A percentile compares a stretch with the other conserved stretches of the same genome.
phyloP scores from a whole-genome alignment of 2,888 invertebrate species.

The Nemapogon koenigi region DNA sequence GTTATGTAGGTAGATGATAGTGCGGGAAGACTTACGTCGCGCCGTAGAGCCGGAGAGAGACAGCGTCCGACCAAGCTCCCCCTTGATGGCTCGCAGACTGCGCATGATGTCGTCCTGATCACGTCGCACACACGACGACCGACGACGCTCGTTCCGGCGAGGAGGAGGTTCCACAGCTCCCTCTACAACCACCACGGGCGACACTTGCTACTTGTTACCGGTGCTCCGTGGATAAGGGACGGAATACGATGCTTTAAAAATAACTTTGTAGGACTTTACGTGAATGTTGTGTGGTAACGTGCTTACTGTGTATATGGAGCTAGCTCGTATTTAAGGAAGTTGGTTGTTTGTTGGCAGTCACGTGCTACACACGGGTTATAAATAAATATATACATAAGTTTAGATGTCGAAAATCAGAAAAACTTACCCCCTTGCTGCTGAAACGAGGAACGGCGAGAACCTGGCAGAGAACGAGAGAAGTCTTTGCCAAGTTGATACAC shows the following conservation, averaged over 20 bases:
- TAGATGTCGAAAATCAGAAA: too few species aligned
- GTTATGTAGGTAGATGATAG: too few species aligned
- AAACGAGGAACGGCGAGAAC: slow-evolving; percentile 84
- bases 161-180: slow-evolving; percentile 39
- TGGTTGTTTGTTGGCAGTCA: too few species aligned
- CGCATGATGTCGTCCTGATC: slow-evolving; percentile 87
- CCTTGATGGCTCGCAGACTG: slow-evolving; percentile 81
- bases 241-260: too few species aligned
- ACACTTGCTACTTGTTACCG: too few species aligned
- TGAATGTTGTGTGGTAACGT: too few species aligned
- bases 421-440: slow-evolving; percentile 65
- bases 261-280: too few species aligned
- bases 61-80: slow-evolving; percentile 82
- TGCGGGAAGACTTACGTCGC: slow-evolving; percentile 71
- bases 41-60: slow-evolving; percentile 76
- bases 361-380: too few species aligned
- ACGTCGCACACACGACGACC: slow-evolving; percentile 82
- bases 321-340: too few species aligned
- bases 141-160: slow-evolving; percentile 69
- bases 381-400: too few species aligned
- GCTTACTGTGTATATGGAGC: too few species aligned
- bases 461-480: slow-evolving; percentile 85
- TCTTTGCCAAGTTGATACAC: slow-evolving; percentile 86
- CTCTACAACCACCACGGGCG: slow-evolving; percentile 20
- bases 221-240: too few species aligned